Base-by-base conservation (phyloP, 2,113 vertebrate genomes). In the Psilopogon haemacephalus region DNA sequence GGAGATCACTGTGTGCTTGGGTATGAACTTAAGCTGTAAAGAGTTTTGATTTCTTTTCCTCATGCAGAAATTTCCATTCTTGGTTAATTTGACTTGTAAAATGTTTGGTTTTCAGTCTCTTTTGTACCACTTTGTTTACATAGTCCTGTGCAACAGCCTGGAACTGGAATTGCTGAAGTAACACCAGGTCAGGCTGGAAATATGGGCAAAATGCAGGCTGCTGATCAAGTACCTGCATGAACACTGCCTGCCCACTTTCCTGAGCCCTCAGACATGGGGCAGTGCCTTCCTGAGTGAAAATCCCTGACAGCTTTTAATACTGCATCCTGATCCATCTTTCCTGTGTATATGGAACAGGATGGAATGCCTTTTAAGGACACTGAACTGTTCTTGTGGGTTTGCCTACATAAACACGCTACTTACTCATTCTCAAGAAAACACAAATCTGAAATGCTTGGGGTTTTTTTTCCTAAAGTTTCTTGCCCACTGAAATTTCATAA, bases 301-400 rank as follows among this genome's bases (percentile, higher is more conserved):
- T 59, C 90, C 46, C 12, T 63, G 50, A 30, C 32, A 78, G 58
- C 35, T 81, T 27, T 63, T 69, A 8, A 11, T 8, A 1, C 40
- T 14, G 1, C 71, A 55, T 78, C 44, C 33, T 37, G 12, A 54
- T 96, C 73, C 60, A 9, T 92, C 52, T 87, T 73, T 28, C 58
- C 56, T 67, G 93, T 89, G 62, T 56, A 8, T 74, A 35, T 80
- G 76, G 75, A 91, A 69, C 90, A 74, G 75, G 87, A 63, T 38
- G 75, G n/a, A 21, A 95, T 91, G 56, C 89, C 91, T 93, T 96
- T 92, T 96, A 93, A 95, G 89, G 95, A 87, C 35, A 77, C 9
- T 59, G 48, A 79, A 37, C 92, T 86, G 90, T 93, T 91, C 86
- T 67, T 91, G 89, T 93, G 91, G 72, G 30, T 95, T 96, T 89